phyloP scores from a whole-genome alignment of 2,797 vertebrate genomes.

The Enteromius thamalakanensis region DNA sequence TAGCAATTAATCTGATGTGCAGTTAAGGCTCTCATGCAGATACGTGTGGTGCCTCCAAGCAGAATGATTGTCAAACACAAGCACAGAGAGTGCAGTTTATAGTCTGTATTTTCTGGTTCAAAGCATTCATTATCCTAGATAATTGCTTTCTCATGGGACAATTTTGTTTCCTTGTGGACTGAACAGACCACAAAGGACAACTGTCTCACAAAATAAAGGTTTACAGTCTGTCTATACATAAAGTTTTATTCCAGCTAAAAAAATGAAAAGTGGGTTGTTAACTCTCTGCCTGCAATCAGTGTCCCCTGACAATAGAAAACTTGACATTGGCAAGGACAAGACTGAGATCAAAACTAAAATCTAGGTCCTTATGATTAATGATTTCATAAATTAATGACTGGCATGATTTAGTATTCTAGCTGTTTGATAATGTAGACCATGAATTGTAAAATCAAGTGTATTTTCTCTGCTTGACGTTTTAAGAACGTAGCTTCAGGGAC shows the following conservation, averaged over 20 bases:
- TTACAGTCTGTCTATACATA: conserved; percentile 17
- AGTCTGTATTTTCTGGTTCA: conserved; percentile 45
- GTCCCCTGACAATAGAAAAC: conserved; percentile 11
- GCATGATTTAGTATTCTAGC: background rate
- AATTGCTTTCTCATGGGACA: conserved; percentile 57
- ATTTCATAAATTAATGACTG: background rate
- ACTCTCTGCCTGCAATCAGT: conserved; percentile 4
- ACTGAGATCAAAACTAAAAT: background rate
- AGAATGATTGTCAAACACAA: conserved; percentile 50
- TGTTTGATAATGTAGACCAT: background rate
- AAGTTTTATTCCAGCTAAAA: conserved; percentile 3
- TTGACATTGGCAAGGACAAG: conserved; percentile 12
- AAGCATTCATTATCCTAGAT: conserved; percentile 55
- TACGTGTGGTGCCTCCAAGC: conserved; percentile 47
- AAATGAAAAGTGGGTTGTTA: conserved; percentile 38
- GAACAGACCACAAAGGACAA: conserved; percentile 49
- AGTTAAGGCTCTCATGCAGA: conserved; percentile 33
- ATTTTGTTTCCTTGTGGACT: conserved; percentile 32
- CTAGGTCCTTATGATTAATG: conserved; percentile 2
- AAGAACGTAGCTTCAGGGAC: background rate
- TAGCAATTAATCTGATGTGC: conserved; percentile 48
- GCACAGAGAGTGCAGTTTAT: conserved; percentile 43
- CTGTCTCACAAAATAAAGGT: conserved; percentile 42
- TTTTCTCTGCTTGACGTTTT: background rate
- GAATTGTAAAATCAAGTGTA: background rate